Base-by-base conservation (phyloP, 2,888 invertebrate genomes). In the Pantelozetes paolii region DNA sequence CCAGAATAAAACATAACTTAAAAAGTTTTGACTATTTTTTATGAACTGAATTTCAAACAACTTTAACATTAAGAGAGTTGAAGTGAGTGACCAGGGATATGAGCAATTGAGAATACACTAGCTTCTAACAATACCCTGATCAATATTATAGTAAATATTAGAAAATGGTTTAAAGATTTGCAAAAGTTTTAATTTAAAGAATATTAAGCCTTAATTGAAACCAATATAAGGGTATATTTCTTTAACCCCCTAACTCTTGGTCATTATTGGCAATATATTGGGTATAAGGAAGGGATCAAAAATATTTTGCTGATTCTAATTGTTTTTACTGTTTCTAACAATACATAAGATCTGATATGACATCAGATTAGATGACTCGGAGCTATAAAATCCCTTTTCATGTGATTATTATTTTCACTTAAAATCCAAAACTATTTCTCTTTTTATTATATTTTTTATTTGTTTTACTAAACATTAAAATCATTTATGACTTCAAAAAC, bases 291-390 rank as follows among this genome's bases (percentile, higher is more conserved):
- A 20, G 11, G 15, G 23, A 50, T 23, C 18, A 11, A 13, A 20
- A 23, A 54, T 67, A 42, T 67, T 67, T 67, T 67, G 67, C 67
- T 67, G 67, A 67, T 42, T 67, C 40, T 67, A 67, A 67, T 67
- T 67, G 42, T 67, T 67, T n/a, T 67, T 67, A 42, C 36, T 36
- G 23, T 40, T 62, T 32, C 32, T n/a, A 32, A 32, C 62, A 42
- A 23, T 40, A 30, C 26, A 59, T 30, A 6, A n/a, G 13, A 67
- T 67, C 13, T 67, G 40, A 67, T 67, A 20, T 36, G 42, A 67
- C 64, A 36, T 36, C 36, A 20, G 64, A 32, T 64, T 40, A 67
- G 23, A 67, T 67, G 40, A 67, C 23, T 67, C 23, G 1, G 23
- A 42, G 67, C 11, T 36, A 36, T n/a, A 32, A 62, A 54, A 32